These are phyloP conservation scores for Heliconius ethilla DNA, from an alignment of 2,888 invertebrate species.

Conservation along the genomic window DNA sequence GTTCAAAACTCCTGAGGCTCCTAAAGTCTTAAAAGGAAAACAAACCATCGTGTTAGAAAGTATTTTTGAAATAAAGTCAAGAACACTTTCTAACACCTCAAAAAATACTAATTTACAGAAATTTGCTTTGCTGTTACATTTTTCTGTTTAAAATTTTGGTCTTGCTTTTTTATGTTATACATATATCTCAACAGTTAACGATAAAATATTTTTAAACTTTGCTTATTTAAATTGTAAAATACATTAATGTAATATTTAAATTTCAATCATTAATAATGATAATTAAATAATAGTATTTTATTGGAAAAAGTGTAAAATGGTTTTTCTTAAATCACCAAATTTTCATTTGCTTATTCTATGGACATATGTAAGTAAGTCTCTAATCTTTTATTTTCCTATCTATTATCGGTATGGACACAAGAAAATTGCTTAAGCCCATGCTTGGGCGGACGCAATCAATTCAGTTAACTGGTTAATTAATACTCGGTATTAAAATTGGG, in stretches of 20 bases:
- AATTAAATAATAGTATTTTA: neutral
- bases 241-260: neutral
- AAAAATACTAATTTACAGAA: too few species aligned
- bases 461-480: slow-evolving; percentile 76
- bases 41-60: too few species aligned
- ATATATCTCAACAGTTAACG: too few species aligned
- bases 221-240: too few species aligned
- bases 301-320: neutral
- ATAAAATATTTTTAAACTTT: too few species aligned
- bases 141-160: too few species aligned
- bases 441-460: slow-evolving; percentile 73
- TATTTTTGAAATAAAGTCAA: too few species aligned
- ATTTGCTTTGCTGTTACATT: too few species aligned
- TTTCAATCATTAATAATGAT: neutral
- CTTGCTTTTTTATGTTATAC: too few species aligned
- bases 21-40: too few species aligned
- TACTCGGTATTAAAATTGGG: slow-evolving; percentile 60
- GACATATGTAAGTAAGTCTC: neutral
- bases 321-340: neutral
- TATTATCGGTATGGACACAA: slow-evolving; percentile 27
- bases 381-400: neutral
- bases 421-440: slow-evolving; percentile 44
- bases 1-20: too few species aligned
- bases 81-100: too few species aligned
- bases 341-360: neutral